phyloP scores from a whole-genome alignment of 2,113 vertebrate genomes.

The Sporophila hypoxantha region DNA sequence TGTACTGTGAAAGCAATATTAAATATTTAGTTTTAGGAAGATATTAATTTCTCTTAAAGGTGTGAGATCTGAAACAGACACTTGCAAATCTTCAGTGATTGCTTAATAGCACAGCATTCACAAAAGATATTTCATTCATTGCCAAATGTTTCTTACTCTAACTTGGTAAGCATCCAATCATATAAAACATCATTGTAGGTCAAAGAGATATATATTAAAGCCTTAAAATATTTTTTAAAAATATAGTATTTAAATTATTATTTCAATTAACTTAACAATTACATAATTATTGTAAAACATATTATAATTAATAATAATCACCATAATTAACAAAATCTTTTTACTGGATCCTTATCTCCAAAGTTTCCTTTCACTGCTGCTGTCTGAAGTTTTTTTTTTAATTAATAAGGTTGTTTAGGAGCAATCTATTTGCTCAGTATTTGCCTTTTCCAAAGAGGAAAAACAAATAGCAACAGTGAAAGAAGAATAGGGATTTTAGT shows the following conservation, averaged over 20 bases:
- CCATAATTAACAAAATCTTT: neutral
- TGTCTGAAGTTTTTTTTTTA: neutral
- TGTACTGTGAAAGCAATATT: neutral
- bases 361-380: neutral
- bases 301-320: neutral
- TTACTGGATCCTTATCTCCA: neutral
- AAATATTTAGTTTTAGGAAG: neutral
- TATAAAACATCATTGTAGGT: neutral
- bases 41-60: neutral
- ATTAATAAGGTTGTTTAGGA: neutral
- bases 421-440: neutral
- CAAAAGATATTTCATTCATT: neutral
- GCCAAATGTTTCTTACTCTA: neutral
- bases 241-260: neutral
- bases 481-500: neutral
- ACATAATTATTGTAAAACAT: neutral
- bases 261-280: neutral
- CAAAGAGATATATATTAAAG: neutral
- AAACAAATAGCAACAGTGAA: neutral
- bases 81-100: neutral
- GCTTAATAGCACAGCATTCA: neutral
- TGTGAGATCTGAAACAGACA: neutral
- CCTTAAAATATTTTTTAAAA: neutral
- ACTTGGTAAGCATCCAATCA: neutral
- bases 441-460: neutral